Conservation (phyloP, 2,113 vertebrate genomes). For the Nyctereutes procyonoides region DNA sequence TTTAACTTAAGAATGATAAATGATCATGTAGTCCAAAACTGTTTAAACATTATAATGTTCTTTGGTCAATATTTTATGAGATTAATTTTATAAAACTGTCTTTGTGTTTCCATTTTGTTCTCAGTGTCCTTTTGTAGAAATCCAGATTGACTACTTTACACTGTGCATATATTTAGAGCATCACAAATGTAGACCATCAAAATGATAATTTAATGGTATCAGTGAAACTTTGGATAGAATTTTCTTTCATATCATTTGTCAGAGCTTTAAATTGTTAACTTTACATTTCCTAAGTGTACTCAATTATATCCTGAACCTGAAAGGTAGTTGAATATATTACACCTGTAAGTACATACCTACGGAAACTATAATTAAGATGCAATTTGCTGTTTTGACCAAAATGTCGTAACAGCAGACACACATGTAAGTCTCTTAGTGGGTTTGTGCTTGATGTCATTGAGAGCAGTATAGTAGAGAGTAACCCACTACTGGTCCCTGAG, state of each 20-base stretch:
- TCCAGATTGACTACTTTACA: not conserved
- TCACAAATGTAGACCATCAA: not conserved
- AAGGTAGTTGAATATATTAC: not conserved
- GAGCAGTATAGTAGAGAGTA: accelerated
- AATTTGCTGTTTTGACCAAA: not conserved
- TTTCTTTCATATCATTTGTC: not conserved
- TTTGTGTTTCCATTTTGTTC: not conserved
- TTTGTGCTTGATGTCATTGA: not conserved
- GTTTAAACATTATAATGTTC: not conserved
- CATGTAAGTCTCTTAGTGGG: accelerated
- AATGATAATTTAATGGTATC: not conserved
- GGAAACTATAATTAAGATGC: not conserved
- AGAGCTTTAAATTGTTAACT: not conserved
- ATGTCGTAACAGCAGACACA: not conserved
- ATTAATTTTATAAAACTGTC: not conserved
- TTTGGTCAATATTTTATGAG: not conserved
- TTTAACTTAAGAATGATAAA: not conserved
- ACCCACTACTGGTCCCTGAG: accelerated
- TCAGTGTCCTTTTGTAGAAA: not conserved
- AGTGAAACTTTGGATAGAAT: not conserved
- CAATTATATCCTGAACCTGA: not conserved
- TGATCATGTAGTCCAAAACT: not conserved
- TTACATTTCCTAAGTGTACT: not conserved
- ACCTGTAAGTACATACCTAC: not conserved
- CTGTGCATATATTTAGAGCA: not conserved